These are phyloP conservation scores for Melozone crissalis DNA, from an alignment of 2,113 vertebrate species.

Conservation along the genomic window DNA sequence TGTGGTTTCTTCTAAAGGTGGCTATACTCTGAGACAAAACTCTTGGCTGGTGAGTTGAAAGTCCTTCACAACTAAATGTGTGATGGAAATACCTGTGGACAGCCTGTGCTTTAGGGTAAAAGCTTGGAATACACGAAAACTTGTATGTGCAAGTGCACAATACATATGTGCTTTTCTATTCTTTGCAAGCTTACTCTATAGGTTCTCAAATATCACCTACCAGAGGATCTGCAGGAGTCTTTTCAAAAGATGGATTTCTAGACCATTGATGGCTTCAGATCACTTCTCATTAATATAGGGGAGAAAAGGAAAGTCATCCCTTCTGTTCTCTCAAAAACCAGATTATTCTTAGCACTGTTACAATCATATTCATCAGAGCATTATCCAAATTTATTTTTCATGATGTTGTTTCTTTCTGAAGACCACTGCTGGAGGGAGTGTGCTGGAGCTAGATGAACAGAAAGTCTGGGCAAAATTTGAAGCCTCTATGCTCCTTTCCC, in stretches of 20 bases:
- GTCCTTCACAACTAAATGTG: background rate
- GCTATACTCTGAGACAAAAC: background rate
- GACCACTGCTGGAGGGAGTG: background rate
- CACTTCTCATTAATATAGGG: background rate
- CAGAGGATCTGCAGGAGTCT: background rate
- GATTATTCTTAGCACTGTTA: background rate
- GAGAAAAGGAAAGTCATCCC: background rate
- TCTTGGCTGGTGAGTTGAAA: background rate
- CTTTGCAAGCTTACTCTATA: background rate
- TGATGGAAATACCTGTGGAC: background rate
- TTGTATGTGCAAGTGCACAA: background rate
- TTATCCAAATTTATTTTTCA: background rate
- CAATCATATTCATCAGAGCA: background rate
- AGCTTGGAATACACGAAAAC: background rate
- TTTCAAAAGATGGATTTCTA: background rate
- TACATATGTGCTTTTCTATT: background rate
- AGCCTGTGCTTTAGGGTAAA: background rate
- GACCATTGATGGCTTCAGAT: background rate
- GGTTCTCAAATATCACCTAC: background rate
- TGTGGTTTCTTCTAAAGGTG: background rate
- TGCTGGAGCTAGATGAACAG: background rate
- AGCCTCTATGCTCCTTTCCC: background rate
- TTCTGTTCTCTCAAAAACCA: background rate
- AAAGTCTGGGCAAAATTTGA: background rate
- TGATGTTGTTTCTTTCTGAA: background rate